Evolutionary conservation across 2,797 vertebrate species (phyloP).

Genomic region (Odontamblyopus rebecca): DNA sequence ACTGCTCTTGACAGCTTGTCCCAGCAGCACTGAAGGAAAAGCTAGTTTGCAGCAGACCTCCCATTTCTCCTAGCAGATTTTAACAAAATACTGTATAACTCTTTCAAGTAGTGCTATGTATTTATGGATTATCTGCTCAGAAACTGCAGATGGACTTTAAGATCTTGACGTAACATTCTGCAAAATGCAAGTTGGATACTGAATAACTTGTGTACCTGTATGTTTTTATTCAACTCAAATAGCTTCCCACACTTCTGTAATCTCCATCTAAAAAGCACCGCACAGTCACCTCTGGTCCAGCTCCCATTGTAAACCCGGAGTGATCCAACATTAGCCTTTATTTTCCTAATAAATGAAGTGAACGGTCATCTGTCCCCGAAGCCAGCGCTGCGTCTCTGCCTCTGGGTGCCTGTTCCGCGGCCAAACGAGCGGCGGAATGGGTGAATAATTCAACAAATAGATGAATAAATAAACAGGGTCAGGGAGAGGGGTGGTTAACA

Average conservation of each 20-base stretch:
- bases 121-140: no score
- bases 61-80: no score
- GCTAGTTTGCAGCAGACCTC: no score
- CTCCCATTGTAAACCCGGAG: slow-evolving; percentile 34
- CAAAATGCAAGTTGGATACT: background rate
- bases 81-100: no score
- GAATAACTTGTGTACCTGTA: background rate
- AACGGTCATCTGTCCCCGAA: slow-evolving; percentile 56
- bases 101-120: no score
- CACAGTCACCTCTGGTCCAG: background rate
- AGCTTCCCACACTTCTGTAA: background rate
- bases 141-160: no score
- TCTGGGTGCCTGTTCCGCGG: slow-evolving; percentile 82
- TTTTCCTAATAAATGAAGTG: slow-evolving; percentile 57
- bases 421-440: slow-evolving; percentile 65
- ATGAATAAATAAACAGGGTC: slow-evolving; percentile 76
- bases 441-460: slow-evolving; percentile 76
- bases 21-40: no score
- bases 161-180: no score
- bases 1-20: no score
- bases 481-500: slow-evolving; percentile 53
- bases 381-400: slow-evolving; percentile 51
- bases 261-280: background rate
- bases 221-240: background rate
- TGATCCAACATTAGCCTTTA: slow-evolving; percentile 49